Evolutionary conservation across 23 tunicate species (phyloP), one percentile per base, ranked within the genome.

Genomic region (Clavelina lepadiformis): DNA sequence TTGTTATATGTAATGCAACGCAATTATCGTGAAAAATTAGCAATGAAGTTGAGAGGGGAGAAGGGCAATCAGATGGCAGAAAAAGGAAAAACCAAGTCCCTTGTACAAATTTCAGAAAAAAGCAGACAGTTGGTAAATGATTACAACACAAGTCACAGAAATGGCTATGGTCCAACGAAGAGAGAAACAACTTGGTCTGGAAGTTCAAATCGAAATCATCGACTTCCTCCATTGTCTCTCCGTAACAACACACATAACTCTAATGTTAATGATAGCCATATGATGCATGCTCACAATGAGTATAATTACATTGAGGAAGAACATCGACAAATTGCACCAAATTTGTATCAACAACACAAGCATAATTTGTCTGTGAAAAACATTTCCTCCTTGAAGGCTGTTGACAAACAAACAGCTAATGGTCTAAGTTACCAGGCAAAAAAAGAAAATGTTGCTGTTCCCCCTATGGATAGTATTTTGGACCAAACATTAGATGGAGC

Each of bases 101-200:
- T 89, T 62, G 54, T 44, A 21, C 35, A 75, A 31, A 45, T 89
- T 1, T 64, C 72, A 29, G 74, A 68, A 45, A 74, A 81, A 50
- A 74, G 81, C 36, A 62, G 88, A 46, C 75, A 68, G 34, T 44
- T 51, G 28, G 80, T 83, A n/a, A 63, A 68, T 35, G 45, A 61
- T 15, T 74, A 75, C 35, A 46, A 46, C 22, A 44, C 46, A 55
- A 70, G 46, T n/a, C n/a, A n/a, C n/a, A n/a, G n/a, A n/a, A n/a
- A n/a, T n/a, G n/a, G n/a, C n/a, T n/a, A n/a, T n/a, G n/a, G n/a
- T n/a, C n/a, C n/a, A n/a, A n/a, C n/a, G n/a, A n/a, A n/a, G n/a
- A n/a, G 15, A 24, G 46, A 27, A 35, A 0, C 28, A 21, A 34
- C 29, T 13, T 5, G 32, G 8, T 54, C 76, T 53, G 50, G 33